Evolutionary conservation across 2,113 vertebrate species (phyloP).

Genomic region (Lynx canadensis): DNA sequence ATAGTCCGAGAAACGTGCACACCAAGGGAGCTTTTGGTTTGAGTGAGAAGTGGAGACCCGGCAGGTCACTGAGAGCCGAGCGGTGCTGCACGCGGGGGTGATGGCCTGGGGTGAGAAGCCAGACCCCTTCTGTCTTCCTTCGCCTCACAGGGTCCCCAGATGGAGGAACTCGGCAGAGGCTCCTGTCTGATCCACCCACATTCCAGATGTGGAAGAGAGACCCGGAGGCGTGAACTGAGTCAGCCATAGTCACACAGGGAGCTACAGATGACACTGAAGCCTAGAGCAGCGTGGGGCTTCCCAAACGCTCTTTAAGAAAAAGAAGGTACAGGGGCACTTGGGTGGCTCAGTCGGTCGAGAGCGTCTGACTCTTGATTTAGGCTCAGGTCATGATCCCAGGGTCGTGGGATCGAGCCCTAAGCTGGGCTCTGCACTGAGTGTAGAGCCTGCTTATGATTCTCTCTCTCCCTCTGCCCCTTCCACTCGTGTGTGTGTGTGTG

Average conservation of each 20-base stretch:
- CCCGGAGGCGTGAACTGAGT: background rate
- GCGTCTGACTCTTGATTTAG: no score
- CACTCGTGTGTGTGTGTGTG: no score
- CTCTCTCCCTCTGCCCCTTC: no score
- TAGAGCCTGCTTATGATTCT: no score
- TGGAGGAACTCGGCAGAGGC: background rate
- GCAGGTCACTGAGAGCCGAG: background rate
- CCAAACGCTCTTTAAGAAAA: background rate
- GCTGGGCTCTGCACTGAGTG: no score
- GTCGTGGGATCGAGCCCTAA: no score
- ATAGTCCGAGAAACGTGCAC: background rate
- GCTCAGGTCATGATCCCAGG: no score
- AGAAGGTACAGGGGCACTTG: background rate
- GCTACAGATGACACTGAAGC: fast-evolving
- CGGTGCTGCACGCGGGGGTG: fast-evolving
- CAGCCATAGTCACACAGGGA: background rate
- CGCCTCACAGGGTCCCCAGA: background rate
- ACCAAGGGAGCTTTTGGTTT: background rate
- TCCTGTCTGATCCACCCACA: background rate
- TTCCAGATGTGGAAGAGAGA: background rate
- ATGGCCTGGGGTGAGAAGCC: background rate
- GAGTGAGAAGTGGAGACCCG: background rate
- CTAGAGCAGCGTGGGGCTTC: background rate
- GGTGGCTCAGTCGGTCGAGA: no score
- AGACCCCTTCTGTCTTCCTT: background rate